Percentiles rank a stretch among this genome's conserved stretches.
These are phyloP conservation scores for Peromyscus attwateri DNA, from an alignment of 2,797 vertebrate genomes.

Conservation along the genomic window DNA sequence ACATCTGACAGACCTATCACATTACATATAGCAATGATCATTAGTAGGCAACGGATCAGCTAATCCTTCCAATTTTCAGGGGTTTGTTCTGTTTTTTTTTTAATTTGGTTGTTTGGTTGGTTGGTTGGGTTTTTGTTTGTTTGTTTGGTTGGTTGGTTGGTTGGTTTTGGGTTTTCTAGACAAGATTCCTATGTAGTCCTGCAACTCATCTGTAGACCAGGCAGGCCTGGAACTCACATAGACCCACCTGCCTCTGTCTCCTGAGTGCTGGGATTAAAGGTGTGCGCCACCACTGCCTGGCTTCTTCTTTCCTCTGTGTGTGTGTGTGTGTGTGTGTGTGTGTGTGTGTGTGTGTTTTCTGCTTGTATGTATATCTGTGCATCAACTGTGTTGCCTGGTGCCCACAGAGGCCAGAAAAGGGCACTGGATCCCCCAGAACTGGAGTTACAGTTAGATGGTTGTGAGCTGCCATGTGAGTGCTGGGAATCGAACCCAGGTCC, in stretches of 20 bases:
- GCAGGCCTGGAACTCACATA: not conserved
- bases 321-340: not conserved
- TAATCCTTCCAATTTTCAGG: constrained; percentile 52
- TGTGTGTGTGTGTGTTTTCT: too few species aligned
- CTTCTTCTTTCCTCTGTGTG: not conserved
- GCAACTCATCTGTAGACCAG: not conserved
- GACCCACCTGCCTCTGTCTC: not conserved
- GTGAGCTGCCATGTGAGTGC: not conserved
- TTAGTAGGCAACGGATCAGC: not conserved
- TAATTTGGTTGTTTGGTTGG: not conserved
- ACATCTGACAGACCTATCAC: not conserved
- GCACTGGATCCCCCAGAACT: not conserved
- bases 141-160: not conserved
- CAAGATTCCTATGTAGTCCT: not conserved
- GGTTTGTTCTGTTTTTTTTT: not conserved
- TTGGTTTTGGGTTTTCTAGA: not conserved
- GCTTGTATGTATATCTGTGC: not conserved
- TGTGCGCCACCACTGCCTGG: not conserved
- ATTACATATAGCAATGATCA: not conserved
- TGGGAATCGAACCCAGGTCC: not conserved
- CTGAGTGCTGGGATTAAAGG: not conserved
- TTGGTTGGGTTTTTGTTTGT: not conserved
- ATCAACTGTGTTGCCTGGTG: not conserved
- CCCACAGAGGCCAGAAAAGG: not conserved
- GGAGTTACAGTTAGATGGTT: not conserved